phyloP scores from a whole-genome alignment of 1,140 invertebrate species.

The Brachionus manjavacas region DNA sequence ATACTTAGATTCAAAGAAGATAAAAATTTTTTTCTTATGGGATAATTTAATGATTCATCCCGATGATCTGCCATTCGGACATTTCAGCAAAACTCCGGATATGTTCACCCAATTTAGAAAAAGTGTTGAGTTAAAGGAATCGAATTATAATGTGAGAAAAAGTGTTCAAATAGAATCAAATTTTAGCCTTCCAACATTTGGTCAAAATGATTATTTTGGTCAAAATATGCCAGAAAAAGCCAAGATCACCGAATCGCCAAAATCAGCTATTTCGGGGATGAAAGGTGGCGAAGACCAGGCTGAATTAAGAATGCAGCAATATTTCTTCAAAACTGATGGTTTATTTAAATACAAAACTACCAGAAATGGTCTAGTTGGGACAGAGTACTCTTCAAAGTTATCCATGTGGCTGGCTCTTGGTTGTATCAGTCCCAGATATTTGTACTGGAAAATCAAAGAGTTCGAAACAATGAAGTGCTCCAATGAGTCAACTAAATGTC shows the following conservation, averaged over 20 bases:
- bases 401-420: constrained; percentile 56
- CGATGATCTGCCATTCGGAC: constrained; percentile 54
- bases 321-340: constrained; percentile 54
- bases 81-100: constrained; percentile 50
- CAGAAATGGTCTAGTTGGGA: constrained; percentile 55
- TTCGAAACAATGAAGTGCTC: constrained; percentile 52
- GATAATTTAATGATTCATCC: constrained; percentile 54
- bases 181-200: constrained; percentile 29
- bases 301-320: constrained; percentile 49
- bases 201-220: background rate
- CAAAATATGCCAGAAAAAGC: background rate
- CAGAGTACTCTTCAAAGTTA: constrained; percentile 58
- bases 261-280: constrained; percentile 46
- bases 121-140: constrained; percentile 45
- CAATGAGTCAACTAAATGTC: constrained; percentile 58
- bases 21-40: constrained; percentile 52
- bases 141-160: background rate
- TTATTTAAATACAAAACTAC: constrained; percentile 57
- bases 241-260: background rate
- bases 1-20: constrained; percentile 45
- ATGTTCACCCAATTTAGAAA: constrained; percentile 57
- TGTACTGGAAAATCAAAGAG: constrained; percentile 54
- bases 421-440: constrained; percentile 54
- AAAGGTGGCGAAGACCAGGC: constrained; percentile 54
- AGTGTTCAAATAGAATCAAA: background rate